Base-by-base conservation (phyloP, 1,140 invertebrate genomes). In the Leptinotarsa lineolata region DNA sequence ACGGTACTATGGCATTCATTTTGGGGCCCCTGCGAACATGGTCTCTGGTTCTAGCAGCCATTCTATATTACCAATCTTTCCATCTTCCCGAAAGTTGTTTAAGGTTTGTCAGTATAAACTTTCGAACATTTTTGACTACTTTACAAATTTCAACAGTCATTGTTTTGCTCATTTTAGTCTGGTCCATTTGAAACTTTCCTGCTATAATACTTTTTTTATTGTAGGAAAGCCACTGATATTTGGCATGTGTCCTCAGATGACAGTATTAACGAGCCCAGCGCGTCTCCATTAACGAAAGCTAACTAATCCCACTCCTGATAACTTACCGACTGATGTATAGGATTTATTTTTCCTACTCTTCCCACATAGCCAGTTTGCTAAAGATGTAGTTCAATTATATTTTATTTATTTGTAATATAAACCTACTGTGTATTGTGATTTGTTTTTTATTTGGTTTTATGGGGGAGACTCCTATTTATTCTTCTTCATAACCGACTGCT, bases 21-120 rank as follows among this genome's bases (percentile, higher is more conserved):
- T 83, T 95, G 44, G 93, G 94, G 54, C 94, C 94, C 15, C 85
- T 95, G 15, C 86, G 93, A 74, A 94, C 92, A 2, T 95, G 94
- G 91, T 93, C 91, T 71, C 85, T 94, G 45, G 77, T 92, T 18
- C 81, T 95, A 72, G 91, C 90, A 74, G 69, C 91, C 16, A 81
- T 89, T 58, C 80, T 94, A 24, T 94, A 91, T 90, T 88, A 90
- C 77, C 83, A 87, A 68, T 85, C 87, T 3, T 77, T 87, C 65
- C 79, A 78, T 74, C 84, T 89, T 82, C 88, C 88, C 2, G 80
- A 86, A 48, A 81, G 85, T 45, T 86, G 85, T 78, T 80, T 88
- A 59, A 87, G 83, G 88, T 89, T 80, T 72, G 73, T 81, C 20
- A 54, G 15, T 8, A 70, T 46, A n/a, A 30, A n/a, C 8, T 72